Base-by-base conservation (phyloP, 2,888 invertebrate genomes). In the Empis livida region DNA sequence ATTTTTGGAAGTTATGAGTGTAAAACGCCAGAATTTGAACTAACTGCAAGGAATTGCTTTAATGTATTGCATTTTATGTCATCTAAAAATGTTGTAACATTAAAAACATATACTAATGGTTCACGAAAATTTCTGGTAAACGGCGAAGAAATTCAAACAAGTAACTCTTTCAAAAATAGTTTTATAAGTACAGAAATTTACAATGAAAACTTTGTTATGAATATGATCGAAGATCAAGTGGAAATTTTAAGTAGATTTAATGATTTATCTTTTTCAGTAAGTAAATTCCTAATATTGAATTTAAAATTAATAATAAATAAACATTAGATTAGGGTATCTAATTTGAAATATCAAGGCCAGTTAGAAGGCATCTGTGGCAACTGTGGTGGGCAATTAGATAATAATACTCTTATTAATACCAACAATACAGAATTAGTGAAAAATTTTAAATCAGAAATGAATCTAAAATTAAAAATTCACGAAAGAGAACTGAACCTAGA, bases 311-410 rank as follows among this genome's bases (percentile, higher is more conserved):
- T 15, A 13, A 15, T 41, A 17, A 42, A 40, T 32, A 40, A 45
- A 39, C 23, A 30, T 1, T 10, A 73, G 42, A 63, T 84, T 6
- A 78, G 76, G 48, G 74, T 87, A 2, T 86, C 90, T 0, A 87
- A 89, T 1, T 77, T 79, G 52, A 70, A 80, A 47, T 89, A 84
- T 65, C 76, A 74, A 37, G 79, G 79, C 51, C 77, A 75, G 52
- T 77, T 85, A 46, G 84, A 88, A 63, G 90, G 90, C 1, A 71
- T 91, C 2, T 91, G 90, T 63, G 90, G 90, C 44, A 77, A 82
- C 54, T 84, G 84, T 61, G 78, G 80, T 43, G 77, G 76, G 0
- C 71, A 78, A 57, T 67, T 71, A 5, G 70, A 73, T 1, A 72
- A 76, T 42, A 78, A 79, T 59, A 67, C 82, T n/a, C 59, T 71